These are phyloP conservation scores for Macrosteles quadrilineatus DNA, from an alignment of 1,140 invertebrate species.

Conservation along the genomic window DNA sequence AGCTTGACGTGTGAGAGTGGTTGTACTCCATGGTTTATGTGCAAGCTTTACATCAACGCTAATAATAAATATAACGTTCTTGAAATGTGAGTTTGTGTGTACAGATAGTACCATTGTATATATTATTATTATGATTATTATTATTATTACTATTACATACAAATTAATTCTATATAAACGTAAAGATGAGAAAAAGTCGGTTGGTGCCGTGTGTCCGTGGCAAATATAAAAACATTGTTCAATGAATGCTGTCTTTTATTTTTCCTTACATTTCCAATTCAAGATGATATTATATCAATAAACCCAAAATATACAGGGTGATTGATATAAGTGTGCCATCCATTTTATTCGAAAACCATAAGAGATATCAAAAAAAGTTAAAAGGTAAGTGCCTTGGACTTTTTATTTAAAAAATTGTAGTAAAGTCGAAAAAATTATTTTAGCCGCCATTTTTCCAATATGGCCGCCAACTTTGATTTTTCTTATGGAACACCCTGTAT, in stretches of 20 bases:
- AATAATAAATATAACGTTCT: conserved; percentile 27
- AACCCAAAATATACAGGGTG: not conserved
- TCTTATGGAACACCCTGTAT: too few species aligned
- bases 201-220: conserved; percentile 29
- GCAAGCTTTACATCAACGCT: conserved; percentile 25
- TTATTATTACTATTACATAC: conserved; percentile 32
- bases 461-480: too few species aligned
- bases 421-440: too few species aligned
- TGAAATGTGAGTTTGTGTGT: conserved; percentile 31
- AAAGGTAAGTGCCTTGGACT: too few species aligned
- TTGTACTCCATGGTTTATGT: not conserved
- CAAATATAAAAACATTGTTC: conserved; percentile 32
- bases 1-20: conserved; percentile 6
- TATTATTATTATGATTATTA: conserved; percentile 30
- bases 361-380: too few species aligned
- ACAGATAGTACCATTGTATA: conserved; percentile 31
- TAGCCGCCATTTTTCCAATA: too few species aligned
- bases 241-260: conserved; percentile 12
- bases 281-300: not conserved
- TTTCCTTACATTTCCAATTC: not conserved
- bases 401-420: too few species aligned
- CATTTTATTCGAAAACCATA: too few species aligned
- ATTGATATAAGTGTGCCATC: too few species aligned
- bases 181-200: conserved; percentile 22
- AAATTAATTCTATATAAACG: conserved; percentile 32